phyloP scores from a whole-genome alignment of 2,888 invertebrate genomes.

The Argyresthia goedartella region DNA sequence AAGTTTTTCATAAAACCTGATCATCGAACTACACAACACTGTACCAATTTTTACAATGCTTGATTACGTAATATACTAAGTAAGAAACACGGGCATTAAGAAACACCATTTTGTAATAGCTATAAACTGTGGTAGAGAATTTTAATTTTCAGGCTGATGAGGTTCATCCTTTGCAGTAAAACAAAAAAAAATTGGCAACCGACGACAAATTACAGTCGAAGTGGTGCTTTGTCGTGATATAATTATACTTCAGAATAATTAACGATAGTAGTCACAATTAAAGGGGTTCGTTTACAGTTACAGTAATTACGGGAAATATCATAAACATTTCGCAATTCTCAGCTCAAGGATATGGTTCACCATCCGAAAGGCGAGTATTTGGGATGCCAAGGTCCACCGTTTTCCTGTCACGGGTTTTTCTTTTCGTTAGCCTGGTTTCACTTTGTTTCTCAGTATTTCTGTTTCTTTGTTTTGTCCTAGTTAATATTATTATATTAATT shows the following conservation, averaged over 20 bases:
- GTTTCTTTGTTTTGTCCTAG: no score
- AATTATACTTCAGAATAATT: conserved; percentile 20
- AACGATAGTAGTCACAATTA: conserved; percentile 31
- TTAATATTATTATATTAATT: no score
- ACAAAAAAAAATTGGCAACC: not conserved
- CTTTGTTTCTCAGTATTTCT: no score
- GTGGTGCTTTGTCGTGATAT: conserved; percentile 14
- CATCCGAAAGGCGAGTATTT: conserved; percentile 22
- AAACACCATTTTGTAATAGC: not conserved
- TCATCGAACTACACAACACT: no score
- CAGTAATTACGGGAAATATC: conserved; percentile 59
- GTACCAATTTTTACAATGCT: no score
- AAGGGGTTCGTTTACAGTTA: conserved; percentile 41
- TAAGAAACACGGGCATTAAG: not conserved
- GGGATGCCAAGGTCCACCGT: conserved; percentile 32
- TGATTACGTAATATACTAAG: not conserved
- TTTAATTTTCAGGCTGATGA: conserved; percentile 1
- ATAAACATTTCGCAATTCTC: conserved; percentile 33
- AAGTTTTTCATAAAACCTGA: no score
- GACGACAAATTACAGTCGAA: not conserved
- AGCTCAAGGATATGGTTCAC: conserved; percentile 37
- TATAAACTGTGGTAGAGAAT: not conserved
- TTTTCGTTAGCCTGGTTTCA: not conserved
- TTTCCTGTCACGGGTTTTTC: conserved; percentile 41
- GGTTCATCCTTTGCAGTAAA: not conserved